A percentile compares a stretch with the other conserved stretches of the same genome.
Evolutionary conservation across 2,797 vertebrate species (phyloP).

Genomic region (Hydrocynus forskahlii): DNA sequence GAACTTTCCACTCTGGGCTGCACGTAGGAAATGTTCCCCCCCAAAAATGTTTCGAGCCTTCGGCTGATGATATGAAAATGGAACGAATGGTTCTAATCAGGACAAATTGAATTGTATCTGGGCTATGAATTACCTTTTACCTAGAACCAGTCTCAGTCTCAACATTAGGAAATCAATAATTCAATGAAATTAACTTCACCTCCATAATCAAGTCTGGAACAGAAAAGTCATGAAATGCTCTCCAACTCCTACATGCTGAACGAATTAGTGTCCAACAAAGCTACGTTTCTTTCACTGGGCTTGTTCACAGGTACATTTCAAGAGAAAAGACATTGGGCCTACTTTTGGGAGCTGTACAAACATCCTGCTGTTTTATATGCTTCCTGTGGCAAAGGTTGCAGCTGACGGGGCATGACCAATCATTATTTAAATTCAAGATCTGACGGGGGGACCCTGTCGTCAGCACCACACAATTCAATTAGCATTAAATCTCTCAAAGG

Average conservation of each 20-base stretch:
- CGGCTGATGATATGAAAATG: constrained; percentile 5
- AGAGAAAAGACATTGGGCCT: constrained; percentile 37
- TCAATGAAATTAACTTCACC: constrained; percentile 34
- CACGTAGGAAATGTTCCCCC: neutral
- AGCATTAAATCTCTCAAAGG: constrained; percentile 54
- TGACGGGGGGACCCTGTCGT: constrained; percentile 64
- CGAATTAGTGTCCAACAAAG: constrained; percentile 57
- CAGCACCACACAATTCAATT: constrained; percentile 64
- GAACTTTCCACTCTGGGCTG: constrained; percentile 10
- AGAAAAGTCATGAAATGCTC: constrained; percentile 14
- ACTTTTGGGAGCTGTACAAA: constrained; percentile 67
- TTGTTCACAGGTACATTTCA: constrained; percentile 42
- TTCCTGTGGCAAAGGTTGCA: constrained; percentile 70
- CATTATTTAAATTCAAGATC: constrained; percentile 68
- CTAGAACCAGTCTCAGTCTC: constrained; percentile 16
- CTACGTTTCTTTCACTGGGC: constrained; percentile 65
- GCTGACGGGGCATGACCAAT: constrained; percentile 66
- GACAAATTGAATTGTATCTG: constrained; percentile 32
- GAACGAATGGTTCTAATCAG: constrained; percentile 18
- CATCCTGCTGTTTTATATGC: constrained; percentile 76
- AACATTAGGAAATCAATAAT: constrained; percentile 46
- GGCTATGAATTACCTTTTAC: constrained; percentile 35
- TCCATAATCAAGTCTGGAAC: constrained; percentile 17
- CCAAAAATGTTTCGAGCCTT: constrained; percentile 15
- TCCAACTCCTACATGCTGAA: constrained; percentile 25